These are phyloP conservation scores for Drosophila basisetae DNA, from an alignment of 2,888 invertebrate species.

Conservation along the genomic window DNA sequence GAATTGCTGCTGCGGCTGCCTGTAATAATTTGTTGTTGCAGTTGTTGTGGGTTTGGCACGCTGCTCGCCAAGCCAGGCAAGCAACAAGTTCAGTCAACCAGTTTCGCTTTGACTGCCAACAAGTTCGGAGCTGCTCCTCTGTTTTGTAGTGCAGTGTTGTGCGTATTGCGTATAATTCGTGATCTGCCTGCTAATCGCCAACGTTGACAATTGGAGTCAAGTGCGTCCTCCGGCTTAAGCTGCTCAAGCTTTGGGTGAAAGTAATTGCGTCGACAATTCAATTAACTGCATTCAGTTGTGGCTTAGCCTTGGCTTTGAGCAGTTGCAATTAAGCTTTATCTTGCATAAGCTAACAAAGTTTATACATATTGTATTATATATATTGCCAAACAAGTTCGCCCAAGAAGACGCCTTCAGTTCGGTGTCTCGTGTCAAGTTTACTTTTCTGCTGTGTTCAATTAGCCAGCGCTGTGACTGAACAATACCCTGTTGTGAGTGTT, in stretches of 20 bases:
- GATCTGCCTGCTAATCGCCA: constrained; percentile 1
- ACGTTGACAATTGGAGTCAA: constrained; percentile 2
- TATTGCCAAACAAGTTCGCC: constrained; percentile 31
- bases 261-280: constrained; percentile 42
- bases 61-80: constrained; percentile 29
- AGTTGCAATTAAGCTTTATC: background rate
- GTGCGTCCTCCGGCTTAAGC: background rate
- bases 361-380: too few species aligned
- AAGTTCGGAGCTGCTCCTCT: constrained; percentile 52
- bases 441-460: background rate
- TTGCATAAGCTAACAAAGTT: background rate
- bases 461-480: background rate
- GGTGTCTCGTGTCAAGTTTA: constrained; percentile 40
- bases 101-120: constrained; percentile 67
- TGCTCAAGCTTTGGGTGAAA: constrained; percentile 33
- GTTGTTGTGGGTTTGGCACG: constrained; percentile 40
- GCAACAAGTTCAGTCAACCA: constrained; percentile 74
- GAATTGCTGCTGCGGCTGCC: constrained; percentile 54
- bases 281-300: constrained; percentile 27
- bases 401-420: constrained; percentile 6
- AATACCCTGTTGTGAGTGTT: constrained; percentile 17
- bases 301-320: background rate
- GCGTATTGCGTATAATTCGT: constrained; percentile 8
- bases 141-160: background rate
- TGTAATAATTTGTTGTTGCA: background rate